A percentile compares a stretch with the other conserved stretches of the same genome.
These are phyloP conservation scores for Hirundichthys speculiger DNA, from an alignment of 2,113 vertebrate genomes.

Conservation along the genomic window DNA sequence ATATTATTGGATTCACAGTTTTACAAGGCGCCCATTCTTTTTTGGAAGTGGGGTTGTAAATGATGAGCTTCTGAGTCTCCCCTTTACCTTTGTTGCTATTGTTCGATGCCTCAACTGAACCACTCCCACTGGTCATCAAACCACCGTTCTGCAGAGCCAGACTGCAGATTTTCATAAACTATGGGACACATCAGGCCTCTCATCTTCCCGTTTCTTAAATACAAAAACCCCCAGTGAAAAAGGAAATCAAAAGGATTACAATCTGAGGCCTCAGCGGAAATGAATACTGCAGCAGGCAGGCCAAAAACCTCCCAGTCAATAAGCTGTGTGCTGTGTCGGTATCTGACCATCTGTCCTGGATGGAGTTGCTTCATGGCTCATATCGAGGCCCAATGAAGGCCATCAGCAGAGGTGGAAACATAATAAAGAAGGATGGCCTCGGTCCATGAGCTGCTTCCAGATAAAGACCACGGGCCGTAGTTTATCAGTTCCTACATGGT, in stretches of 20 bases:
- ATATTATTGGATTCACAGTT: too few species aligned
- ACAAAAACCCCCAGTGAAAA: conserved; percentile 32
- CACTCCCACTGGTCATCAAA: conserved; percentile 3
- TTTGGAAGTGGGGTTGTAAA: too few species aligned
- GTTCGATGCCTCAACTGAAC: too few species aligned
- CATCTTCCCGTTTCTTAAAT: conserved; percentile 26
- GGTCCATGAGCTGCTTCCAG: background rate
- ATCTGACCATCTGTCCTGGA: conserved; percentile 36
- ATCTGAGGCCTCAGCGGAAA: conserved; percentile 55
- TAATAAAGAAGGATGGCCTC: conserved; percentile 15
- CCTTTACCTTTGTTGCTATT: too few species aligned
- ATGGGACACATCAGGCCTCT: background rate
- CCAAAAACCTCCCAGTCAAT: conserved; percentile 17
- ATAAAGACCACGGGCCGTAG: background rate
- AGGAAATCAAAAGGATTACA: conserved; percentile 67
- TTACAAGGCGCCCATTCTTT: too few species aligned
- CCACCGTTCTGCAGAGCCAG: background rate
- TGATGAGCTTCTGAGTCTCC: too few species aligned
- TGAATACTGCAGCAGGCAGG: conserved; percentile 14
- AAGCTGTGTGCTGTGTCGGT: conserved; percentile 11
- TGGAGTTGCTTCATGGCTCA: conserved; percentile 10
- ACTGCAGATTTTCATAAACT: conserved; percentile 5
- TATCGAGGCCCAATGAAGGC: background rate
- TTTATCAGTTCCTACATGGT: background rate
- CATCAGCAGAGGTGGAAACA: conserved; percentile 8